phyloP scores from a whole-genome alignment of 1,140 invertebrate species.

The Temnothorax curvispinosus region DNA sequence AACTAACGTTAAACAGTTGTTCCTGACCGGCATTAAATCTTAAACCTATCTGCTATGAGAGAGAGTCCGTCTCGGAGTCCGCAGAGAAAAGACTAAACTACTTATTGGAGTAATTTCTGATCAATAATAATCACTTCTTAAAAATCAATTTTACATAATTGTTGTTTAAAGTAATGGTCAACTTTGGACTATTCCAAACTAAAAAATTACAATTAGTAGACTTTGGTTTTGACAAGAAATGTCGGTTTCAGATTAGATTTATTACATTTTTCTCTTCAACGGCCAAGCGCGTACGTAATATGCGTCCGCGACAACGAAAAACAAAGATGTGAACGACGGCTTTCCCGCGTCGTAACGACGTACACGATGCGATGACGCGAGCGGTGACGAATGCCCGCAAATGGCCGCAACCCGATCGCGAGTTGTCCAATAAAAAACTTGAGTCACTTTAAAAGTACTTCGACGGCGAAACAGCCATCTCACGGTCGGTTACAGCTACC shows the following conservation, averaged over 20 bases:
- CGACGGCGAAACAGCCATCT: slow-evolving; percentile 38
- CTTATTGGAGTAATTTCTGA: background rate
- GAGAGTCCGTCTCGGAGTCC: no score
- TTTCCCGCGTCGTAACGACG: slow-evolving; percentile 23
- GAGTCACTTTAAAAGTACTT: slow-evolving; percentile 49
- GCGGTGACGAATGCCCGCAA: slow-evolving; percentile 50
- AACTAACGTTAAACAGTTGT: background rate
- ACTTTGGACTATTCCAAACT: background rate
- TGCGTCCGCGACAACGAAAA: background rate
- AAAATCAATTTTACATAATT: background rate
- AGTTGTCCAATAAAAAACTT: slow-evolving; percentile 38
- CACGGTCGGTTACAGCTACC: slow-evolving; percentile 44
- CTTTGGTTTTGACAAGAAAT: background rate
- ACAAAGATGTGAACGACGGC: slow-evolving; percentile 30
- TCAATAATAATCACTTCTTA: background rate
- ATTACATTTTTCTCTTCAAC: background rate
- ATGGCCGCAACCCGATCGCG: slow-evolving; percentile 41
- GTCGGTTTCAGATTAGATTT: background rate
- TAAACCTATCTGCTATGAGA: background rate
- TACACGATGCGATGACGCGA: slow-evolving; percentile 47
- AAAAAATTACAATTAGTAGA: background rate
- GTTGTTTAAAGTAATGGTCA: background rate
- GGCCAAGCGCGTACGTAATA: background rate
- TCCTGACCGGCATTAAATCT: no score
- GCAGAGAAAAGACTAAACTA: background rate